These are phyloP conservation scores for Cynopterus sphinx DNA, from an alignment of 2,797 vertebrate genomes.

Conservation along the genomic window DNA sequence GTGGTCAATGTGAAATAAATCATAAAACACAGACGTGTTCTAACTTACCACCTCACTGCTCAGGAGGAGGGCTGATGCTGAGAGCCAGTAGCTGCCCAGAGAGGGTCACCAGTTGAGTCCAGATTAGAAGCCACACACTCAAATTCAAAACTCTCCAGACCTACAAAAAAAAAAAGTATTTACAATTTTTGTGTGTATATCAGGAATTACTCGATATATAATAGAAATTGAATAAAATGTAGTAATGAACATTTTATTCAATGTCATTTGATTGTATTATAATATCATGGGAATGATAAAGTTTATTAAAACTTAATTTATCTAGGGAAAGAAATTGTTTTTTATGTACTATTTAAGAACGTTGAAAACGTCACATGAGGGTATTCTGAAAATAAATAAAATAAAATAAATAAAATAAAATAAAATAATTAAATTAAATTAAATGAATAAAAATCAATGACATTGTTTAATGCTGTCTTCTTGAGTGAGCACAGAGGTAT, in stretches of 20 bases:
- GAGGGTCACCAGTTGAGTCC: rapidly evolving
- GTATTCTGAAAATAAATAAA: neutral
- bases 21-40: neutral
- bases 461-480: neutral
- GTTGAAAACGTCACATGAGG: neutral
- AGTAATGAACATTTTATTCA: neutral
- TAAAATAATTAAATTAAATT: no score
- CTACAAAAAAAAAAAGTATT: neutral
- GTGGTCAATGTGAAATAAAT: neutral
- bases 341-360: neutral
- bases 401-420: neutral
- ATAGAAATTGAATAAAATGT: neutral
- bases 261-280: neutral
- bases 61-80: rapidly evolving
- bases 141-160: neutral
- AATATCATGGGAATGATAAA: neutral
- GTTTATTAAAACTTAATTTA: neutral
- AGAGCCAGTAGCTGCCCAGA: neutral
- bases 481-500: neutral
- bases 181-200: neutral
- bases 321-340: neutral
- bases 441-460: neutral
- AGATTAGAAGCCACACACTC: neutral
- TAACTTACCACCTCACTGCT: neutral
- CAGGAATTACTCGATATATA: neutral